phyloP scores from a whole-genome alignment of 1,140 invertebrate species.

The Apis dorsata region DNA sequence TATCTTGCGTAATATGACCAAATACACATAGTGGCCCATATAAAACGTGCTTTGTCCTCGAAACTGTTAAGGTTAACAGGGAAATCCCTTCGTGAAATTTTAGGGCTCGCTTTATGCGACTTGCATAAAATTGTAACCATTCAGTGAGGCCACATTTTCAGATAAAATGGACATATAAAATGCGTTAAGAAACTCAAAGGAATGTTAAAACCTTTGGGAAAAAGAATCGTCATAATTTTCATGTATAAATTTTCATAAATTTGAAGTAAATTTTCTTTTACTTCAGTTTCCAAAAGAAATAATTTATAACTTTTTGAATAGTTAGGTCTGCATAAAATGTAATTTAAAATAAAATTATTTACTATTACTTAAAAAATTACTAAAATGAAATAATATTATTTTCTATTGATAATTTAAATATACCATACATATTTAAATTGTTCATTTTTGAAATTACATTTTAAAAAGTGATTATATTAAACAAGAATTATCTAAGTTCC shows the following conservation, averaged over 20 bases:
- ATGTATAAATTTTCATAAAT: too few relatives aligned
- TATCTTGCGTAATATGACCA: not conserved
- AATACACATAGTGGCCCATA: not conserved
- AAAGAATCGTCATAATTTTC: not conserved
- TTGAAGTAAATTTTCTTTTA: not conserved
- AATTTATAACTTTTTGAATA: not conserved
- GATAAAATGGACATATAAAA: not conserved
- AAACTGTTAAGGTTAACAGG: not conserved
- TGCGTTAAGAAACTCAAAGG: not conserved
- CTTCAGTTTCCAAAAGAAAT: not conserved
- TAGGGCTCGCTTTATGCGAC: not conserved
- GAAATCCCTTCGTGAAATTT: not conserved
- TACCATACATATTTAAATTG: too few relatives aligned
- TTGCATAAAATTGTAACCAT: not conserved
- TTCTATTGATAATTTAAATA: too few relatives aligned
- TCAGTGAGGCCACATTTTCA: not conserved
- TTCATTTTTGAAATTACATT: too few relatives aligned
- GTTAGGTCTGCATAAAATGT: too few relatives aligned
- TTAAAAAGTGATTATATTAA: too few relatives aligned
- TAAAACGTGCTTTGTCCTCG: not conserved
- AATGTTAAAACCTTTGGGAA: too few relatives aligned
- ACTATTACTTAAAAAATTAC: too few relatives aligned
- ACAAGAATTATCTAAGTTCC: too few relatives aligned
- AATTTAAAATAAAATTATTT: too few relatives aligned
- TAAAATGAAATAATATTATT: too few relatives aligned